Evolutionary conservation across 2,888 invertebrate genomes (phyloP).

Genomic region (Philaethria dido): DNA sequence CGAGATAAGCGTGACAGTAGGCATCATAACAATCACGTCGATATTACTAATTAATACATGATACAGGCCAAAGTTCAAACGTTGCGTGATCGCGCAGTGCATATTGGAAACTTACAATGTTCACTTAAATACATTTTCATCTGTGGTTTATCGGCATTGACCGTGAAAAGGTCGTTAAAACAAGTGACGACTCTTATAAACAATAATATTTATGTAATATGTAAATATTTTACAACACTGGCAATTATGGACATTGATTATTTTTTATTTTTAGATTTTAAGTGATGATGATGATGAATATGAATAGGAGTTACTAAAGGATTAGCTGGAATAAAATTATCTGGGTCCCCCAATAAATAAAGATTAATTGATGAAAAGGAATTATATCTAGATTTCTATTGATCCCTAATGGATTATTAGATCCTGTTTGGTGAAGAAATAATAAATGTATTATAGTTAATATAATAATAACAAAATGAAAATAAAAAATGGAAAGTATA

Average conservation of each 20-base stretch:
- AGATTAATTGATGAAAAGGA: no score
- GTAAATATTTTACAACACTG: conserved; percentile 5
- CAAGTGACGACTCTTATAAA: not conserved
- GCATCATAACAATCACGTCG: conserved; percentile 26
- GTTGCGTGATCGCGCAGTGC: conserved; percentile 32
- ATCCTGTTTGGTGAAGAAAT: no score
- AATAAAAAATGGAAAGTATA: no score
- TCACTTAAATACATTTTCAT: not conserved
- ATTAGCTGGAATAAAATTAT: no score
- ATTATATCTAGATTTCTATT: no score
- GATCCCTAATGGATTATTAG: no score
- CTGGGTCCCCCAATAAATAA: no score
- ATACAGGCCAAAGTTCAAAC: conserved; percentile 29
- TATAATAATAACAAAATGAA: no score
- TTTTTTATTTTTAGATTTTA: not conserved
- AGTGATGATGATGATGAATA: no score
- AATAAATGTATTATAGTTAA: no score
- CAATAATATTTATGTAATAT: conserved; percentile 15
- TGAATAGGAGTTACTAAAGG: no score
- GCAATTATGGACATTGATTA: not conserved
- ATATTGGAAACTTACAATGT: conserved; percentile 27
- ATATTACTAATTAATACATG: conserved; percentile 28
- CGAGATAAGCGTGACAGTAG: conserved; percentile 9
- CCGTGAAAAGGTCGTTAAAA: conserved; percentile 17
- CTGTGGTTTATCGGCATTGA: conserved; percentile 5